A percentile compares a stretch with the other conserved stretches of the same genome.
Conservation (phyloP, 30 jellyfish, hydroid and myxozoan genomes). For the Nemopilema nomurai region DNA sequence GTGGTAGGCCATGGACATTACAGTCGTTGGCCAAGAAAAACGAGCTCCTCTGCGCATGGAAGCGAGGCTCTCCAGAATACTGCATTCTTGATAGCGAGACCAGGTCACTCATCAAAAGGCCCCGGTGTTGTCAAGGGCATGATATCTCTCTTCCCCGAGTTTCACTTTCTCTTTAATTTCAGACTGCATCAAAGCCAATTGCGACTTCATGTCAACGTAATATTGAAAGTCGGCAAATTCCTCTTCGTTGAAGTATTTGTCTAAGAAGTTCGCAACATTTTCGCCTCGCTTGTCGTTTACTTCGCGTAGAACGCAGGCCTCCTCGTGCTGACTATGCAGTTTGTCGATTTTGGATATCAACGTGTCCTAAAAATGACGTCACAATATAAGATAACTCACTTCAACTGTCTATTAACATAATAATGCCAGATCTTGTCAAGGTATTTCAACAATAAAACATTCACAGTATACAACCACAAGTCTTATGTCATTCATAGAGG, state of each 20-base stretch:
- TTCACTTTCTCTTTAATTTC: slow-evolving; percentile 95
- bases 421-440: background rate
- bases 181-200: slow-evolving; percentile 95
- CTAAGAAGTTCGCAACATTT: slow-evolving; percentile 89
- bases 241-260: slow-evolving; percentile 85
- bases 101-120: background rate
- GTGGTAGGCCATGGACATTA: background rate
- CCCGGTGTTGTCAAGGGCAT: slow-evolving; percentile 88
- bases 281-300: slow-evolving; percentile 98
- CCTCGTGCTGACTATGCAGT: slow-evolving; percentile 92
- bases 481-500: background rate
- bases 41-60: background rate
- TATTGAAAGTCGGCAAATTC: slow-evolving; percentile 91
- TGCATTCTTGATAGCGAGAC: background rate
- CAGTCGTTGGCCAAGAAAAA: background rate
- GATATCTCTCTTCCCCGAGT: slow-evolving; percentile 91
- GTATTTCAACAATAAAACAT: too few relatives aligned
- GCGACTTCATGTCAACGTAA: slow-evolving; percentile 97
- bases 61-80: background rate
- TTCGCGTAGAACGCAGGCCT: slow-evolving; percentile 91
- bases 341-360: slow-evolving; percentile 82
- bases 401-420: too few relatives aligned
- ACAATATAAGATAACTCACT: too few relatives aligned
- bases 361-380: slow-evolving; percentile 71
- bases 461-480: background rate